These are phyloP conservation scores for Hesperia comma DNA, from an alignment of 2,888 invertebrate species.

Conservation along the genomic window DNA sequence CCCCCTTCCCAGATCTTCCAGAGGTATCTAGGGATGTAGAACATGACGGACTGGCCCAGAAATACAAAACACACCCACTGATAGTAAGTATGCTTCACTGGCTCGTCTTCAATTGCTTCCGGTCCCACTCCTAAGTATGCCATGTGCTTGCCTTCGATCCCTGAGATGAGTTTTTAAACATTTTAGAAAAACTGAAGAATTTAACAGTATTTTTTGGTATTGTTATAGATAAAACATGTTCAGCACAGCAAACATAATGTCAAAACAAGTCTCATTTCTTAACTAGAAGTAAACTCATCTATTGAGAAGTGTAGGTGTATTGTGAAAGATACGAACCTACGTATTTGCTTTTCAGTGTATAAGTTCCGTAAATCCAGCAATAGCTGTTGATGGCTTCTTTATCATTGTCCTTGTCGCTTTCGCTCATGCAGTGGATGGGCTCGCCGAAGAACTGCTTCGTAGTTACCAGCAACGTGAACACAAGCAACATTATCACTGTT, in stretches of 20 bases:
- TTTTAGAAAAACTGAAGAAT: too few relatives aligned
- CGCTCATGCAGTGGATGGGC: conserved; percentile 89
- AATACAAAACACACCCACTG: conserved; percentile 90
- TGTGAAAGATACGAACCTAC: conserved; percentile 61
- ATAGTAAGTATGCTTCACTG: conserved; percentile 86
- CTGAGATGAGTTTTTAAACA: conserved; percentile 48
- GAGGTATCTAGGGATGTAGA: conserved; percentile 87
- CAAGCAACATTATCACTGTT: conserved; percentile 88
- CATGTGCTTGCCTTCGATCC: conserved; percentile 76
- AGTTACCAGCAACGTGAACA: conserved; percentile 89
- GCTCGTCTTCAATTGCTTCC: conserved; percentile 70
- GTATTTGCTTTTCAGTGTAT: conserved; percentile 79
- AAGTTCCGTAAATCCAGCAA: conserved; percentile 92
- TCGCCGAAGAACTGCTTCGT: conserved; percentile 94
- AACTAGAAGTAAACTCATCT: too few relatives aligned
- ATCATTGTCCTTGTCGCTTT: conserved; percentile 71
- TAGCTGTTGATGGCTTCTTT: conserved; percentile 88
- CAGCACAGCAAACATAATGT: too few relatives aligned
- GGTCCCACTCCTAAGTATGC: conserved; percentile 82
- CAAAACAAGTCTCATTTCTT: too few relatives aligned
- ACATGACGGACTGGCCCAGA: conserved; percentile 86
- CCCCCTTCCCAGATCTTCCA: conserved; percentile 90
- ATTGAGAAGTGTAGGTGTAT: too few relatives aligned
- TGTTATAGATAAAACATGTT: too few relatives aligned
- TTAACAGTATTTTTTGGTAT: too few relatives aligned